phyloP scores from a whole-genome alignment of 2,113 vertebrate genomes.

The Atherinomorus stipes region DNA sequence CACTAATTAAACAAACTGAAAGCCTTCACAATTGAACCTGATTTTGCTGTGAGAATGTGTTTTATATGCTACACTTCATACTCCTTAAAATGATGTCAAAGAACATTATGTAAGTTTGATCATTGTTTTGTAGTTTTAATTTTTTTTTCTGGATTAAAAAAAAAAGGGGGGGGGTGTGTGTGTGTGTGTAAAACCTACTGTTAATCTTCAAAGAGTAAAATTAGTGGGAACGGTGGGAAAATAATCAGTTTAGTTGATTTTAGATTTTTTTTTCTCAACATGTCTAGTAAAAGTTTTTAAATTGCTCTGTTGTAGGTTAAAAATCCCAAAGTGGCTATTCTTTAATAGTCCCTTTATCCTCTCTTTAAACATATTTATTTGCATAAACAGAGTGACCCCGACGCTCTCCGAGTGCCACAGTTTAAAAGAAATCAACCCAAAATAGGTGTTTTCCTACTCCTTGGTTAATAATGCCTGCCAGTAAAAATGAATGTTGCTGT shows the following conservation, averaged over 20 bases:
- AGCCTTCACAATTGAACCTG: no score
- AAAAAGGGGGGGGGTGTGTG: no score
- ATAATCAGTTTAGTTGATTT: neutral
- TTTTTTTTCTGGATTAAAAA: no score
- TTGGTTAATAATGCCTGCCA: neutral
- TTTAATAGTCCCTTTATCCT: neutral
- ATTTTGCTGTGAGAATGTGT: no score
- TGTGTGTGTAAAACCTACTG: neutral
- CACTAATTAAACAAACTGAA: neutral
- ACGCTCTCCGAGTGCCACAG: neutral
- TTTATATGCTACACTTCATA: no score
- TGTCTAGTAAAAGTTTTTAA: constrained; percentile 5
- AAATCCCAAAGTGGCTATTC: neutral
- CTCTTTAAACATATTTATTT: neutral
- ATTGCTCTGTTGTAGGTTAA: neutral
- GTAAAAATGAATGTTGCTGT: neutral
- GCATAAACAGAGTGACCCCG: neutral
- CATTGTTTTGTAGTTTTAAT: neutral
- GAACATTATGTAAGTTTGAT: neutral
- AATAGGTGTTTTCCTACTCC: neutral
- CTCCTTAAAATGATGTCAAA: neutral
- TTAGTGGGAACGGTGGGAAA: neutral
- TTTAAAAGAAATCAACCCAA: constrained; percentile 1
- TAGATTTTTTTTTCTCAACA: neutral
- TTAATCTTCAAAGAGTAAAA: neutral